Conservation (phyloP, 2,888 invertebrate genomes). For the Maniola hyperantus region DNA sequence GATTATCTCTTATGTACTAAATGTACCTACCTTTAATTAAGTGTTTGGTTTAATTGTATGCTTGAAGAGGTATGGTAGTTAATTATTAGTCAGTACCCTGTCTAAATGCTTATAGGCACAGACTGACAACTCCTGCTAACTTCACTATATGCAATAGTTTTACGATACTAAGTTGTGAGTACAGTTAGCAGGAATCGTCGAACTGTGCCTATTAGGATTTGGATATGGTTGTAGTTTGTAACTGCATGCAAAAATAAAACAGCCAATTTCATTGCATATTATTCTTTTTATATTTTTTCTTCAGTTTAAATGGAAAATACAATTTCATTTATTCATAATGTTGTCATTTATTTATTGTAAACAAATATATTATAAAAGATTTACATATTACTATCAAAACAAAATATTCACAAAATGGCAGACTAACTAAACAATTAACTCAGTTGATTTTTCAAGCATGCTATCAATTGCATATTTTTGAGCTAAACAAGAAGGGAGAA, state of each 20-base stretch:
- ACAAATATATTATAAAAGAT: constrained; percentile 84
- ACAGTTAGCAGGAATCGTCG: too few relatives aligned
- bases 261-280: constrained; percentile 79
- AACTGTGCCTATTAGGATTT: too few relatives aligned
- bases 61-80: too few relatives aligned
- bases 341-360: constrained; percentile 83
- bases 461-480: constrained; percentile 82
- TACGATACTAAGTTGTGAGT: too few relatives aligned
- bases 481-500: constrained; percentile 79
- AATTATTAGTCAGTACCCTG: too few relatives aligned
- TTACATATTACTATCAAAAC: constrained; percentile 83
- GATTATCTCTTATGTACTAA: too few relatives aligned
- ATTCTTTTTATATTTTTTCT: constrained; percentile 83
- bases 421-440: constrained; percentile 82
- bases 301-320: constrained; percentile 83
- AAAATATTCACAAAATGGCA: constrained; percentile 83
- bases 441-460: constrained; percentile 79
- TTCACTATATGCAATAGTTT: too few relatives aligned
- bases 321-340: constrained; percentile 82
- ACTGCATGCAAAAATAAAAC: constrained; percentile 63
- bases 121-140: too few relatives aligned
- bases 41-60: too few relatives aligned
- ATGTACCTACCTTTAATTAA: too few relatives aligned
- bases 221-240: too few relatives aligned
- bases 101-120: too few relatives aligned